A percentile compares a stretch with the other conserved stretches of the same genome.
These are phyloP conservation scores for Vanessa atalanta DNA, from an alignment of 1,140 invertebrate species.

Conservation along the genomic window DNA sequence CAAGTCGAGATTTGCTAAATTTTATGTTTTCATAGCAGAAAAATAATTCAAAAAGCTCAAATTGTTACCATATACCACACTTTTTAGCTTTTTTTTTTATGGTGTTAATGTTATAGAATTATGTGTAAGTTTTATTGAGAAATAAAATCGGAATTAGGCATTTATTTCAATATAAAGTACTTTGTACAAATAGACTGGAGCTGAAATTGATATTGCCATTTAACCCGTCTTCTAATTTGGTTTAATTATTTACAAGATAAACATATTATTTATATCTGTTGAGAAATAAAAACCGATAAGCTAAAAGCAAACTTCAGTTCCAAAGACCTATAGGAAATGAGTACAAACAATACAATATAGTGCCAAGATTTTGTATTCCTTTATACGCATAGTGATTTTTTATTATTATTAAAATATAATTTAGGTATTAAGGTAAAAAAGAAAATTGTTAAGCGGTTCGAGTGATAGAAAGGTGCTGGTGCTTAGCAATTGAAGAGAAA, in stretches of 20 bases:
- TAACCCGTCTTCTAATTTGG: too few relatives aligned
- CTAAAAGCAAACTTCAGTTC: conserved; percentile 14
- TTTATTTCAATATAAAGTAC: too few relatives aligned
- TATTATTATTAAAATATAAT: background rate
- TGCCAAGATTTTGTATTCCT: conserved; percentile 40
- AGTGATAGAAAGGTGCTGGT: conserved; percentile 29
- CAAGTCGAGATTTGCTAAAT: too few relatives aligned
- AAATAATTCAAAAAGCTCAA: too few relatives aligned
- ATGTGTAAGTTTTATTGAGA: too few relatives aligned
- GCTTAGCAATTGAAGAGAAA: conserved; percentile 9
- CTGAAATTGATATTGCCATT: too few relatives aligned
- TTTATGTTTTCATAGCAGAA: too few relatives aligned
- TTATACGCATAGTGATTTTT: conserved; percentile 19
- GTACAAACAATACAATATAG: conserved; percentile 42
- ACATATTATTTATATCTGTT: background rate
- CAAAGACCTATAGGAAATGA: conserved; percentile 40
- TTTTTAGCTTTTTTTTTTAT: too few relatives aligned
- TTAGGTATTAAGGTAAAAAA: background rate
- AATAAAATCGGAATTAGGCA: too few relatives aligned
- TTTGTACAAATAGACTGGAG: too few relatives aligned
- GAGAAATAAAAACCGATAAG: background rate
- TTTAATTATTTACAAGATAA: background rate
- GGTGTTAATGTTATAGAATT: too few relatives aligned
- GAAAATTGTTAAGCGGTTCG: background rate
- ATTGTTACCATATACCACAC: too few relatives aligned